These are phyloP conservation scores for Ostrea denselamellosa DNA, from an alignment of 1,140 invertebrate species.

Conservation along the genomic window DNA sequence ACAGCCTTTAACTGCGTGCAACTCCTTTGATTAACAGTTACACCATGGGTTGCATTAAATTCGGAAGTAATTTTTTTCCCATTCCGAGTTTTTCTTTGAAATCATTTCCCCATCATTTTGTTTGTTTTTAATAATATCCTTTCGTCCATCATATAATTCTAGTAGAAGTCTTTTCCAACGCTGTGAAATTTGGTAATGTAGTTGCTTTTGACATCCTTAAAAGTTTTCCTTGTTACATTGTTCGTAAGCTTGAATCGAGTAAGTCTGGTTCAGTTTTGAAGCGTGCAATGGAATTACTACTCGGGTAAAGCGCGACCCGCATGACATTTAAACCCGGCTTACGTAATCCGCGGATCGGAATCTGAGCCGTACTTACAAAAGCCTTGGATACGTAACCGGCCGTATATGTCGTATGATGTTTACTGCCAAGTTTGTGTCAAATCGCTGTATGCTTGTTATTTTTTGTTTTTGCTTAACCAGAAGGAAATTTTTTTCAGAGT, in stretches of 20 bases:
- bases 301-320: background rate
- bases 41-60: constrained; percentile 8
- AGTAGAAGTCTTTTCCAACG: constrained; percentile 6
- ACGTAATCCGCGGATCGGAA: too few species aligned
- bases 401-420: too few species aligned
- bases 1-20: background rate
- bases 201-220: background rate
- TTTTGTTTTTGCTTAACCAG: too few species aligned
- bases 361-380: too few species aligned
- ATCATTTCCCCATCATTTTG: background rate
- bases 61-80: background rate
- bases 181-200: background rate
- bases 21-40: constrained; percentile 3
- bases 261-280: background rate
- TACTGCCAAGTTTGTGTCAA: too few species aligned
- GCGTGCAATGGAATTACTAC: background rate
- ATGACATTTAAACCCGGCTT: background rate
- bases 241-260: background rate
- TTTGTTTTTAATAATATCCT: background rate
- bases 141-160: background rate
- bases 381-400: too few species aligned
- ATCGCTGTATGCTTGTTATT: too few species aligned
- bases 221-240: too few species aligned
- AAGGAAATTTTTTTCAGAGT: too few species aligned
- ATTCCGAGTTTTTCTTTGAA: too few species aligned